phyloP scores from a whole-genome alignment of 2,888 invertebrate species.

The Keiferia lycopersicella region DNA sequence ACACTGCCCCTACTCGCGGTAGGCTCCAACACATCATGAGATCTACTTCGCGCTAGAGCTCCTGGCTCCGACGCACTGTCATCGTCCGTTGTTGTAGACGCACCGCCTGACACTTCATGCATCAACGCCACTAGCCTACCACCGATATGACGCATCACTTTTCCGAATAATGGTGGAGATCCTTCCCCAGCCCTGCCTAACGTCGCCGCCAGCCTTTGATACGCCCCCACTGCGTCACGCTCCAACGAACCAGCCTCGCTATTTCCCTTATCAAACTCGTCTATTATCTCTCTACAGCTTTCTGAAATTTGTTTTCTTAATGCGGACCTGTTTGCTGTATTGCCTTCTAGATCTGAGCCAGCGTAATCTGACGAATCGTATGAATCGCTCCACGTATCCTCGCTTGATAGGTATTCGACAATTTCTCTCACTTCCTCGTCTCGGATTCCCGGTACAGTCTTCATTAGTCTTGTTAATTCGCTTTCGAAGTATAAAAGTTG shows the following conservation, averaged over 20 bases:
- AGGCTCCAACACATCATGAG: slow-evolving; percentile 89
- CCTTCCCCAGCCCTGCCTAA: slow-evolving; percentile 87
- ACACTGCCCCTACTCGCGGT: slow-evolving; percentile 83
- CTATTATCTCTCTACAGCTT: slow-evolving; percentile 93
- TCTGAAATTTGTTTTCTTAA: slow-evolving; percentile 93
- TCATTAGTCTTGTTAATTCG: slow-evolving; percentile 94
- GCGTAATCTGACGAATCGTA: slow-evolving; percentile 96
- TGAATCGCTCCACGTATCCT: slow-evolving; percentile 96
- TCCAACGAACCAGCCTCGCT: slow-evolving; percentile 81
- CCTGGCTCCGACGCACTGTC: slow-evolving; percentile 87
- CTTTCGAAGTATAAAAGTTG: slow-evolving; percentile 94
- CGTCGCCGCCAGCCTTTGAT: slow-evolving; percentile 91
- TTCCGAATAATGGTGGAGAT: slow-evolving; percentile 92
- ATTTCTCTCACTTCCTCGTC: slow-evolving; percentile 95
- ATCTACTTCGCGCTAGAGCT: slow-evolving; percentile 88
- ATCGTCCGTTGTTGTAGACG: slow-evolving; percentile 87
- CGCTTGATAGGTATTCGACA: slow-evolving; percentile 94
- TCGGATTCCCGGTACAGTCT: slow-evolving; percentile 94
- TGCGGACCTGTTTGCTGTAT: slow-evolving; percentile 83
- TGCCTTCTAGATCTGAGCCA: slow-evolving; percentile 91
- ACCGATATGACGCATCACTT: slow-evolving; percentile 96
- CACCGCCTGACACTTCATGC: slow-evolving; percentile 94
- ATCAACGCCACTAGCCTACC: slow-evolving; percentile 92
- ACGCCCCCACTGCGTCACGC: slow-evolving; percentile 92
- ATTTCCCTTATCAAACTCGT: slow-evolving; percentile 90